These are phyloP conservation scores for Pachypanchax playfairii DNA, from an alignment of 2,113 vertebrate genomes.

Conservation along the genomic window DNA sequence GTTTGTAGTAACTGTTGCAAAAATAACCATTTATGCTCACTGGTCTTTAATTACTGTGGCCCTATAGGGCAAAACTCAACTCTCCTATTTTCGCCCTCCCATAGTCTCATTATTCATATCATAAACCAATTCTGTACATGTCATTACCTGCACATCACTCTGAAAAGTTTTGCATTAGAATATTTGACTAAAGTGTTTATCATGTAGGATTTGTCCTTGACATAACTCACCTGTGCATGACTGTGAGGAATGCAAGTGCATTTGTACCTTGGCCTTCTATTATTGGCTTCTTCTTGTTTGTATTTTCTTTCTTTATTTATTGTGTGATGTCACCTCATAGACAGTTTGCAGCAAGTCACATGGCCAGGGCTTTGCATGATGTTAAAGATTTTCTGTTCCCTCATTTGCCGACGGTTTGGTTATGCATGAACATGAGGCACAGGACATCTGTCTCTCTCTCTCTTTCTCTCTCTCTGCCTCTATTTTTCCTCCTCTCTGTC, in stretches of 20 bases:
- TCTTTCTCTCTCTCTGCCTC: constrained; percentile 31
- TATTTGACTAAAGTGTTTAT: constrained; percentile 10
- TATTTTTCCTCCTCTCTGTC: constrained; percentile 31
- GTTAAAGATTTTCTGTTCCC: constrained; percentile 53
- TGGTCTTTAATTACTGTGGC: neutral
- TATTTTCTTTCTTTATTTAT: neutral
- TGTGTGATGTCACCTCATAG: constrained; percentile 50
- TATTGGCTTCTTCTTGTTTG: constrained; percentile 19
- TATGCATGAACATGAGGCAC: constrained; percentile 54
- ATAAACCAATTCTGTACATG: constrained; percentile 55
- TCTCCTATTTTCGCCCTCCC: neutral
- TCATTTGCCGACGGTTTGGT: constrained; percentile 54
- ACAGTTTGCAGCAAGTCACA: constrained; percentile 50
- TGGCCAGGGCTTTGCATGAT: constrained; percentile 70
- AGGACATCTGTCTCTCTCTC: constrained; percentile 45
- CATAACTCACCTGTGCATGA: constrained; percentile 37
- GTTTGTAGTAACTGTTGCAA: constrained; percentile 13
- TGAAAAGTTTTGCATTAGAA: constrained; percentile 18
- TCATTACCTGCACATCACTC: constrained; percentile 26
- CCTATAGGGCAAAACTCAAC: constrained; percentile 39
- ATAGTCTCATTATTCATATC: constrained; percentile 22
- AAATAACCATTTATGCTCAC: constrained; percentile 19
- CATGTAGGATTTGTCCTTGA: constrained; percentile 8
- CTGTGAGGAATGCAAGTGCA: constrained; percentile 23
- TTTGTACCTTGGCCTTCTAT: constrained; percentile 21